phyloP scores from a whole-genome alignment of 2,113 vertebrate species.

The Phylloscopus trochilus region DNA sequence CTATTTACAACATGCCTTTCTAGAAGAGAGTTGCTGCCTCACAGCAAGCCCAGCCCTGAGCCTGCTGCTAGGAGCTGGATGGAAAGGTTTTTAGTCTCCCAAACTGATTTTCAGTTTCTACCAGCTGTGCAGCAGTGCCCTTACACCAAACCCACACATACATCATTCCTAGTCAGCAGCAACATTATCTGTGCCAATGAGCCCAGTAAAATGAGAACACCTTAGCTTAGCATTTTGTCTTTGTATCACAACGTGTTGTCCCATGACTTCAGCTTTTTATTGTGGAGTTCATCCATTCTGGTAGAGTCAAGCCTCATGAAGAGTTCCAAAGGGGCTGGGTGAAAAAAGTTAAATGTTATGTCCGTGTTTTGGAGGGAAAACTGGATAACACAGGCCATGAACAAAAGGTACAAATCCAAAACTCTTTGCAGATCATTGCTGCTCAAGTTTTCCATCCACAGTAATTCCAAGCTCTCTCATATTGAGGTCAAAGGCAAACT shows the following conservation, averaged over 20 bases:
- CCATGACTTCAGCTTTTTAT: background rate
- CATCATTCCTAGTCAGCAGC: background rate
- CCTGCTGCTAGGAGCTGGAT: background rate
- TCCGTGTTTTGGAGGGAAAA: background rate
- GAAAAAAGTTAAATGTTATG: background rate
- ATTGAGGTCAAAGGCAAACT: background rate
- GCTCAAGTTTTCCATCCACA: background rate
- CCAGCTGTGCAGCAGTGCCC: background rate
- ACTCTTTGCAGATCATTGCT: background rate
- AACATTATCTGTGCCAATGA: background rate
- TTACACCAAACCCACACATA: background rate
- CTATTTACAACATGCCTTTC: background rate
- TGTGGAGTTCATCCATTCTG: background rate
- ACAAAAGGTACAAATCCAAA: background rate
- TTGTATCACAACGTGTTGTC: background rate
- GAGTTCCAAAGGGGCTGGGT: background rate
- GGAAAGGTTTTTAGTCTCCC: background rate
- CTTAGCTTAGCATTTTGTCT: slow-evolving; percentile 20
- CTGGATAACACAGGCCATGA: background rate
- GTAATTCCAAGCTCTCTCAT: background rate
- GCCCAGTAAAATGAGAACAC: background rate
- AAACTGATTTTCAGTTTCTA: background rate
- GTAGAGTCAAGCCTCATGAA: background rate
- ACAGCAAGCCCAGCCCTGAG: background rate
- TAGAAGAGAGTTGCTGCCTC: background rate